These are phyloP conservation scores for Chelmon rostratus DNA, from an alignment of 2,797 vertebrate genomes.

Conservation along the genomic window DNA sequence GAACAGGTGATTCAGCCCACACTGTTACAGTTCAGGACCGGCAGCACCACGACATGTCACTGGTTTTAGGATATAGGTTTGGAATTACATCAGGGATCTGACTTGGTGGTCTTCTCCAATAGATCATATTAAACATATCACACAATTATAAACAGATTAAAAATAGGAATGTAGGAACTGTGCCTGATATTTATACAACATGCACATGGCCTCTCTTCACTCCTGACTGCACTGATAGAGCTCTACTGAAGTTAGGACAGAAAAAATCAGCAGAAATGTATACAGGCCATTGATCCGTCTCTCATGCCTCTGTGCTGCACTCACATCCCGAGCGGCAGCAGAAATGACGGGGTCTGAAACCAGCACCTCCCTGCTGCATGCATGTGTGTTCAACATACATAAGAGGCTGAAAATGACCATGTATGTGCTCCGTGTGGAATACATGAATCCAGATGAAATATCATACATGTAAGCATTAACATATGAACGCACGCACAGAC, in stretches of 20 bases:
- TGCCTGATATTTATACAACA: constrained; percentile 29
- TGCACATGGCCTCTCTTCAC: constrained; percentile 20
- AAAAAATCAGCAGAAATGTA: constrained; percentile 29
- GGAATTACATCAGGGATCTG: constrained; percentile 7
- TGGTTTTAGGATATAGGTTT: not conserved
- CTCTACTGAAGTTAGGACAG: not conserved
- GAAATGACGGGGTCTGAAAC: constrained; percentile 2
- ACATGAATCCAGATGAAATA: constrained; percentile 39
- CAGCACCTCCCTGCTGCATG: not conserved
- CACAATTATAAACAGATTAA: constrained; percentile 16
- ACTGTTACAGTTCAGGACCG: no score
- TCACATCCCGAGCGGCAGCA: constrained; percentile 1
- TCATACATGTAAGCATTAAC: constrained; percentile 33
- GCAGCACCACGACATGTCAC: not conserved
- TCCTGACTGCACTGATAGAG: constrained; percentile 5
- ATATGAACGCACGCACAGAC: constrained; percentile 18
- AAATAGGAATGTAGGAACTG: not conserved
- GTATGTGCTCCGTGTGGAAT: constrained; percentile 1
- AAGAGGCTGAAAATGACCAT: not conserved
- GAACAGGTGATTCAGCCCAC: no score
- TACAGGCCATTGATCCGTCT: not conserved
- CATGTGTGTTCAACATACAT: constrained; percentile 29
- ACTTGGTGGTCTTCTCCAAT: constrained; percentile 18
- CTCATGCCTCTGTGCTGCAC: constrained; percentile 14
- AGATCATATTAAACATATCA: constrained; percentile 24